These are phyloP conservation scores for Nothobranchius kuhntae DNA, from an alignment of 2,113 vertebrate species.

Conservation along the genomic window DNA sequence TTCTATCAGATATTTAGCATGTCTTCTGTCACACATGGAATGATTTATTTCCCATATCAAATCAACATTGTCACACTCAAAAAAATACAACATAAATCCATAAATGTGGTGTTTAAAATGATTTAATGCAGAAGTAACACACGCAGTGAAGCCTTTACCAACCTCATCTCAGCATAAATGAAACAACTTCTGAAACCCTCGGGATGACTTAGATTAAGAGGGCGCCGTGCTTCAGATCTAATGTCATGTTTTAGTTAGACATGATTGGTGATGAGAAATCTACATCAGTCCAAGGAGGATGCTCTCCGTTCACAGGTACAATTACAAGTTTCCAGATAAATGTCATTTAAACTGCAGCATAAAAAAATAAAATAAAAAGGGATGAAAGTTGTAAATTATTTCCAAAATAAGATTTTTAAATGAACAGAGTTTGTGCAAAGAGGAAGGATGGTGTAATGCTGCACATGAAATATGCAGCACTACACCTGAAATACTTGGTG, in stretches of 20 bases:
- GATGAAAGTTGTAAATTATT: constrained; percentile 13
- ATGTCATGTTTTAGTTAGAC: constrained; percentile 63
- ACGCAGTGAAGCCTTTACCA: constrained; percentile 59
- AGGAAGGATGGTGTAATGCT: constrained; percentile 37
- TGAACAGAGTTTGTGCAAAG: constrained; percentile 36
- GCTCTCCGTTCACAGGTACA: constrained; percentile 27
- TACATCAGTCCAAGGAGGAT: constrained; percentile 29
- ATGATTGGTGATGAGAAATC: constrained; percentile 48
- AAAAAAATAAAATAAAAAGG: constrained; percentile 13
- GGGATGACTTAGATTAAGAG: constrained; percentile 50
- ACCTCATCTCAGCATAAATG: constrained; percentile 43
- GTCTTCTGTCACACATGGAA: too few relatives aligned
- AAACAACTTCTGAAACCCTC: constrained; percentile 54
- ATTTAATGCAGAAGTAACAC: background rate
- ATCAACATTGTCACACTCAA: too few relatives aligned
- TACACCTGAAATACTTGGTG: constrained; percentile 35
- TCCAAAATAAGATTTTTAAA: constrained; percentile 54
- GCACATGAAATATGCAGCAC: constrained; percentile 49
- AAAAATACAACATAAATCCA: background rate
- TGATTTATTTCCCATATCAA: too few relatives aligned
- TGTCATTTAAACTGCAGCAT: constrained; percentile 41
- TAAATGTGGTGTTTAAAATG: too few relatives aligned
- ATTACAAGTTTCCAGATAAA: constrained; percentile 55
- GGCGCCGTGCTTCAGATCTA: constrained; percentile 52
- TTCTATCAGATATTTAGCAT: too few relatives aligned